Evolutionary conservation across 53 echinoderm and acorn worm species (phyloP).

Genomic region (Holothuria scabra): DNA sequence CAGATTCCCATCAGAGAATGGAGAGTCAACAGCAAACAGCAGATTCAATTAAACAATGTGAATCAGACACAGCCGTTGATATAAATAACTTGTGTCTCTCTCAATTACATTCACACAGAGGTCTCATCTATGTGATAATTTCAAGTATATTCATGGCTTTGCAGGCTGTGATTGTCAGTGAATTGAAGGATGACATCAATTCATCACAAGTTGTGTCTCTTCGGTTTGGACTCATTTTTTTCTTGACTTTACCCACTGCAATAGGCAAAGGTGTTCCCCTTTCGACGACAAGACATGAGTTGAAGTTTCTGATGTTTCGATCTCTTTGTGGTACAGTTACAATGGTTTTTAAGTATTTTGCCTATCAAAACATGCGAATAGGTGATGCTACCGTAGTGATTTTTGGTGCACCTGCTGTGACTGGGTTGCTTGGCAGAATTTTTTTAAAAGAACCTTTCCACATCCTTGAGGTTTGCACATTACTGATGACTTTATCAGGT

Average conservation of each 20-base stretch:
- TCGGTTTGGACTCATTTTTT: neutral
- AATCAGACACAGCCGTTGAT: too few species aligned
- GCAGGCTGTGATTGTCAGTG: conserved; percentile 6
- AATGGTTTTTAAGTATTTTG: neutral
- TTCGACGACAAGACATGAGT: neutral
- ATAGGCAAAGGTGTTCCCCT: conserved; percentile 1
- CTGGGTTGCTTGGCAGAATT: conserved; percentile 4
- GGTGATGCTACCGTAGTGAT: conserved; percentile 28
- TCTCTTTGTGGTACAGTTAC: neutral
- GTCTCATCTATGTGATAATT: neutral
- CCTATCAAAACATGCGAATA: conserved; percentile 17
- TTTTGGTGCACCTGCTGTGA: conserved; percentile 1
- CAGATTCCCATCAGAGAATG: too few species aligned
- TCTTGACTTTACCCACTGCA: neutral
- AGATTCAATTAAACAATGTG: too few species aligned
- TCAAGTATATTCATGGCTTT: neutral
- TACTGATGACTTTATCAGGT: neutral
- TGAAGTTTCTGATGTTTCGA: conserved; percentile 1
- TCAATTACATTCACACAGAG: neutral
- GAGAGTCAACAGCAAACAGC: too few species aligned
- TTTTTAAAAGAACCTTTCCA: conserved; percentile 38
- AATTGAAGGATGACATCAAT: conserved; percentile 9
- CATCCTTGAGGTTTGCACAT: neutral
- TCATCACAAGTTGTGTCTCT: neutral
- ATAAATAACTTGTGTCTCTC: neutral